Evolutionary conservation across 2,888 invertebrate species (phyloP).

Genomic region (Miltochrista miniata): DNA sequence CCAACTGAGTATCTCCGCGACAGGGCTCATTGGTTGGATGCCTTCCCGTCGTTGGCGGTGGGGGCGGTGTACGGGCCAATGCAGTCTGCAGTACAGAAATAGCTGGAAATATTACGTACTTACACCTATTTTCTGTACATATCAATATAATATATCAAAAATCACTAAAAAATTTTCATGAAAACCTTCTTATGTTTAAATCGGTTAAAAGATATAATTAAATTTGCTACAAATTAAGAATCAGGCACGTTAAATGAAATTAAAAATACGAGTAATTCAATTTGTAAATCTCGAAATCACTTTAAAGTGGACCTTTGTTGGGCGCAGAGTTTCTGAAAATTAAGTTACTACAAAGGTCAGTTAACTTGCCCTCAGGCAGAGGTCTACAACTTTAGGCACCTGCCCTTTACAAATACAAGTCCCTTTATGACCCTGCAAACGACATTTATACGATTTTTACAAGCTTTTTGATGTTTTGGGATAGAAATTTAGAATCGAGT

Average conservation of each 20-base stretch:
- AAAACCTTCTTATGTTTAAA: background rate
- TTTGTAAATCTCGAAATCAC: conserved; percentile 9
- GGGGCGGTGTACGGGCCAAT: no score
- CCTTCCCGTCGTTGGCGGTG: no score
- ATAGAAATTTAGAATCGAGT: background rate
- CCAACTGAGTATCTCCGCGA: no score
- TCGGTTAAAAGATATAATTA: no score
- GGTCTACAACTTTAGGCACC: background rate
- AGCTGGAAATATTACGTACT: no score
- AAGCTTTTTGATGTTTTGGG: background rate
- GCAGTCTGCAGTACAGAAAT: no score
- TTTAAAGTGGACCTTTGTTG: conserved; percentile 9
- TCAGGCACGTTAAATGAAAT: background rate
- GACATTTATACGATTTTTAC: background rate
- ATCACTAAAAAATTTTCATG: background rate
- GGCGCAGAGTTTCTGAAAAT: conserved; percentile 2
- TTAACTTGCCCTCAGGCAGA: conserved; percentile 1
- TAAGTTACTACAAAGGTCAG: conserved; percentile 10
- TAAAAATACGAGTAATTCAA: background rate
- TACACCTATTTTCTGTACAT: no score
- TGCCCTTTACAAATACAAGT: background rate
- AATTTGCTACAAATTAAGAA: background rate
- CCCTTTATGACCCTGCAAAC: no score
- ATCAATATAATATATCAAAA: no score
- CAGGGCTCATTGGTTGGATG: no score